Evolutionary conservation across 2,888 invertebrate species (phyloP).

Genomic region (Euplagia quadripunctaria): DNA sequence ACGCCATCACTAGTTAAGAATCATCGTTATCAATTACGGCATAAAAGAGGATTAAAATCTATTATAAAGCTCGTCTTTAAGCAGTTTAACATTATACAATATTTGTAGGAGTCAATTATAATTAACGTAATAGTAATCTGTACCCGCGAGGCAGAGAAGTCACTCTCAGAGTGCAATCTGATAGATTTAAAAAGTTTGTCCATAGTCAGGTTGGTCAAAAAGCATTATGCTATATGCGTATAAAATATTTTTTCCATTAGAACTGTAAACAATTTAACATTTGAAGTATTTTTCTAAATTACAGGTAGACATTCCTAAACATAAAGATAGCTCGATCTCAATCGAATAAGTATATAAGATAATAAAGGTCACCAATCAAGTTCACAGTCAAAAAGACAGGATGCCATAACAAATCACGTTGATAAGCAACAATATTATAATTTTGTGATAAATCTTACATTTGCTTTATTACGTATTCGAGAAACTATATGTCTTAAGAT

Average conservation of each 20-base stretch:
- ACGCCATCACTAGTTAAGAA: neutral
- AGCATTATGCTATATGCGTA: too few relatives aligned
- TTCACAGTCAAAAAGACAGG: neutral
- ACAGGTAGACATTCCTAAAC: neutral
- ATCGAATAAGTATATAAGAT: neutral
- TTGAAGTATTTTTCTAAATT: neutral
- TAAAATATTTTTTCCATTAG: neutral
- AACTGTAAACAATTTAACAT: neutral
- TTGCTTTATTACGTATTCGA: neutral
- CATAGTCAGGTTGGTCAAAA: too few relatives aligned
- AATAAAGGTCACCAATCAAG: conserved; percentile 1
- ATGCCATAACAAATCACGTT: conserved; percentile 1
- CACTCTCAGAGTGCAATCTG: too few relatives aligned
- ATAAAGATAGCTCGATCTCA: conserved; percentile 8
- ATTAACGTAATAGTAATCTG: neutral
- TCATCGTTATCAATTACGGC: neutral
- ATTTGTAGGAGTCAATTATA: neutral
- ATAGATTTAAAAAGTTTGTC: too few relatives aligned
- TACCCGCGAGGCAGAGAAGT: neutral
- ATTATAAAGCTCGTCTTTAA: neutral
- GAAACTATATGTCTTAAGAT: neutral
- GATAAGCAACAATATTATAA: conserved; percentile 6
- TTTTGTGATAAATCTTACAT: conserved; percentile 14
- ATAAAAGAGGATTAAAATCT: neutral
- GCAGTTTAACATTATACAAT: neutral